These are phyloP conservation scores for Teinopalpus imperialis DNA, from an alignment of 2,888 invertebrate species.

Conservation along the genomic window DNA sequence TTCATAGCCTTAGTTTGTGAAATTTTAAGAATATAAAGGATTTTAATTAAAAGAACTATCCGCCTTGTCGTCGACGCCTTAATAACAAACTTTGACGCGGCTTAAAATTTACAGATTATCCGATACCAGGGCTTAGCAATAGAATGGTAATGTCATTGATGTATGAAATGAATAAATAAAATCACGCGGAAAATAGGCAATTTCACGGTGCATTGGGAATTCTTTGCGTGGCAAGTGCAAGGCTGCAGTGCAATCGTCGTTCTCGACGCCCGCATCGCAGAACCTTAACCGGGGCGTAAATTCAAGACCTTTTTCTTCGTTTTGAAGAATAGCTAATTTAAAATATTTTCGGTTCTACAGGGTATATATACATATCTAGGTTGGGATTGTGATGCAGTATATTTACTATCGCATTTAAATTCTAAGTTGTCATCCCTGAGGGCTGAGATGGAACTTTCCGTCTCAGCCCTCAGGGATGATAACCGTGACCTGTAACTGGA, in stretches of 20 bases:
- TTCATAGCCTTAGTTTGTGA: slow-evolving; percentile 48
- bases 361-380: too few relatives aligned
- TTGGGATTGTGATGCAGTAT: too few relatives aligned
- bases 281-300: slow-evolving; percentile 62
- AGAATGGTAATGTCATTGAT: slow-evolving; percentile 67
- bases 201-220: slow-evolving; percentile 79
- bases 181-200: slow-evolving; percentile 81
- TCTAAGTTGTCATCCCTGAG: too few relatives aligned
- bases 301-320: slow-evolving; percentile 37
- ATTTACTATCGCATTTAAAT: too few relatives aligned
- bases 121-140: too few relatives aligned
- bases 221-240: slow-evolving; percentile 62
- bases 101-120: too few relatives aligned
- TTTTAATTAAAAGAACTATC: slow-evolving; percentile 13
- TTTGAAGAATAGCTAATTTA: too few relatives aligned
- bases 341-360: too few relatives aligned
- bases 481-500: too few relatives aligned
- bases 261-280: slow-evolving; percentile 58
- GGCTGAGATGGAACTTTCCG: too few relatives aligned
- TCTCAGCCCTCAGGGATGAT: too few relatives aligned
- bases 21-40: slow-evolving; percentile 40
- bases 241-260: slow-evolving; percentile 48
- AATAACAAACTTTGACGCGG: too few relatives aligned
- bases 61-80: neutral
- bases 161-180: slow-evolving; percentile 81